Evolutionary conservation across 1,140 invertebrate genomes (phyloP).

Genomic region (Nymphalis io): DNA sequence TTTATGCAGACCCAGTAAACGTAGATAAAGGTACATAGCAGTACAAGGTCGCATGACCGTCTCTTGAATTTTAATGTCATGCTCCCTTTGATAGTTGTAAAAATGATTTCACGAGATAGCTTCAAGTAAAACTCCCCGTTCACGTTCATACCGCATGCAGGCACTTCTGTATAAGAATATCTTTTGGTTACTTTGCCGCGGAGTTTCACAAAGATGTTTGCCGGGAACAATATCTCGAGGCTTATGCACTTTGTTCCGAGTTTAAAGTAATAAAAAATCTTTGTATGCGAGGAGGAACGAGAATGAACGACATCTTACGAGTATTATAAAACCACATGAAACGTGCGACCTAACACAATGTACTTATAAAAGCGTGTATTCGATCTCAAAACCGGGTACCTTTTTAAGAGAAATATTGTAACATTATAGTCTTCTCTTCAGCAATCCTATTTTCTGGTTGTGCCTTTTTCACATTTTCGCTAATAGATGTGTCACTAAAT

Average conservation of each 20-base stretch:
- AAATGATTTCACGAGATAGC: conserved; percentile 64
- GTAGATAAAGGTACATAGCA: conserved; percentile 43
- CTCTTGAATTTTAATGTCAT: conserved; percentile 73
- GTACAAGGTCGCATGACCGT: conserved; percentile 63
- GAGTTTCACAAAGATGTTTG: conserved; percentile 47
- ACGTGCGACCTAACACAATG: conserved; percentile 15
- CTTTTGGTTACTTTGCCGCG: conserved; percentile 50
- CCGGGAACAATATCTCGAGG: conserved; percentile 47
- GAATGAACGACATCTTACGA: conserved; percentile 29
- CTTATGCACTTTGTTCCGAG: conserved; percentile 47
- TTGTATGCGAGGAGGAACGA: conserved; percentile 37
- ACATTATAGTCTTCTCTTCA: conserved; percentile 45
- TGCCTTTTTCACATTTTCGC: conserved; percentile 69
- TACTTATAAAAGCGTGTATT: conserved; percentile 12
- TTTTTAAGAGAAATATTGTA: conserved; percentile 36
- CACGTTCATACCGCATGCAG: conserved; percentile 45
- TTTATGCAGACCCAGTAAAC: conserved; percentile 37
- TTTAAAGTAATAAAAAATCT: conserved; percentile 49
- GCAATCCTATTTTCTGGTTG: conserved; percentile 65
- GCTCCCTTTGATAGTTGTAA: conserved; percentile 71
- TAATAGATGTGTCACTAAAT: conserved; percentile 79
- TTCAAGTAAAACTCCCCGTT: conserved; percentile 40
- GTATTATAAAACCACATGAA: conserved; percentile 26
- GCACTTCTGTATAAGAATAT: conserved; percentile 48
- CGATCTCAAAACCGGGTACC: conserved; percentile 15